A percentile compares a stretch with the other conserved stretches of the same genome.
phyloP scores from a whole-genome alignment of 2,888 invertebrate species.

The Torymus auratus region DNA sequence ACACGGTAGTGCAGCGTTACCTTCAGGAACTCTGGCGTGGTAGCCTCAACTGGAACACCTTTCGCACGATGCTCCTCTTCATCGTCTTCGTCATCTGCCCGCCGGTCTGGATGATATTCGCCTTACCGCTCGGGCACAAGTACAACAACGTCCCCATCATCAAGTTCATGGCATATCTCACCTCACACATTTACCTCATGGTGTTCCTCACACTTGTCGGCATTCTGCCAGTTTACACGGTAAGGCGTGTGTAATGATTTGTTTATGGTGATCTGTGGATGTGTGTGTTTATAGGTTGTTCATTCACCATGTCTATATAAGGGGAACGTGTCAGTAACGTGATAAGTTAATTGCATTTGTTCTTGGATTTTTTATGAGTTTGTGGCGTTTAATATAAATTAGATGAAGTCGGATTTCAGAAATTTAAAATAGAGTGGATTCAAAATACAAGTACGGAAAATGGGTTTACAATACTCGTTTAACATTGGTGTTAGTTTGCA shows the following conservation, averaged over 20 bases:
- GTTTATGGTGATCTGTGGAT: not conserved
- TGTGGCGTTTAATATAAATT: too few relatives aligned
- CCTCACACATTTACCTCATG: constrained; percentile 98
- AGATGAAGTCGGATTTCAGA: too few relatives aligned
- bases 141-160: constrained; percentile 99
- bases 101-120: constrained; percentile 96
- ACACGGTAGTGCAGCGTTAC: constrained; percentile 98
- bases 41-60: constrained; percentile 96
- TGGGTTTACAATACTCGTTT: too few relatives aligned
- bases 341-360: too few relatives aligned
- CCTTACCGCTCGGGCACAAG: constrained; percentile 95
- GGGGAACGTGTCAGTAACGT: too few relatives aligned
- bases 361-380: too few relatives aligned
- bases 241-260: constrained; percentile 9
- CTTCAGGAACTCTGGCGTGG: constrained; percentile 99
- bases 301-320: too few relatives aligned
- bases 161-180: constrained; percentile 99
- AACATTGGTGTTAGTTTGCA: too few relatives aligned
- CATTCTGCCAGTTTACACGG: constrained; percentile 91
- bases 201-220: constrained; percentile 92
- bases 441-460: too few relatives aligned
- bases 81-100: constrained; percentile 95
- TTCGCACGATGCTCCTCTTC: constrained; percentile 95
- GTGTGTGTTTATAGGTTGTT: too few relatives aligned
- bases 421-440: too few relatives aligned